phyloP scores from a whole-genome alignment of 2,797 vertebrate species.

The Ambastaia sidthimunki region DNA sequence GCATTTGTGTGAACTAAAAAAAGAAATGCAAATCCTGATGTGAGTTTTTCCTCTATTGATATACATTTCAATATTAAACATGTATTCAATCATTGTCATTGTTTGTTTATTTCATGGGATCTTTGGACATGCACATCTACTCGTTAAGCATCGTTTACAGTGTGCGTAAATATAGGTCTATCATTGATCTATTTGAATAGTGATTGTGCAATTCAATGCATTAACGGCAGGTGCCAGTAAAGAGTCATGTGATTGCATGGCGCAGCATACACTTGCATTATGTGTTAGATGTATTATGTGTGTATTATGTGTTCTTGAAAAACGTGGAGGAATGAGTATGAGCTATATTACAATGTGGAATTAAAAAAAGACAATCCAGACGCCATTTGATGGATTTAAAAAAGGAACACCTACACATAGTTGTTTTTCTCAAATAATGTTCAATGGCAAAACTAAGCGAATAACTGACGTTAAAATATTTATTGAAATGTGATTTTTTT shows the following conservation, averaged over 20 bases:
- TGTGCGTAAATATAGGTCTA: no score
- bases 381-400: no score
- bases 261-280: neutral
- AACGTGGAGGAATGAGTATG: no score
- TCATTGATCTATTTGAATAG: neutral
- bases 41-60: neutral
- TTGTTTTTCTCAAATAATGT: no score
- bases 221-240: slow-evolving; percentile 37
- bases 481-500: no score
- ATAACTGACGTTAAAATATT: no score
- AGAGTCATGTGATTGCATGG: neutral
- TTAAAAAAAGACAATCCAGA: no score
- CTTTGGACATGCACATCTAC: neutral
- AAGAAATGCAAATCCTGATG: neutral
- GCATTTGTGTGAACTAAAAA: slow-evolving; percentile 2
- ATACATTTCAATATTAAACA: neutral
- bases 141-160: neutral
- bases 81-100: neutral
- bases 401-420: no score
- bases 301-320: no score
- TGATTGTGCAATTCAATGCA: slow-evolving; percentile 9
- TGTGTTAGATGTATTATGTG: no score
- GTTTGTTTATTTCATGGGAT: neutral
- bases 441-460: no score
- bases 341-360: no score